These are phyloP conservation scores for Prenolepis imparis DNA, from an alignment of 2,888 invertebrate species.

Conservation along the genomic window DNA sequence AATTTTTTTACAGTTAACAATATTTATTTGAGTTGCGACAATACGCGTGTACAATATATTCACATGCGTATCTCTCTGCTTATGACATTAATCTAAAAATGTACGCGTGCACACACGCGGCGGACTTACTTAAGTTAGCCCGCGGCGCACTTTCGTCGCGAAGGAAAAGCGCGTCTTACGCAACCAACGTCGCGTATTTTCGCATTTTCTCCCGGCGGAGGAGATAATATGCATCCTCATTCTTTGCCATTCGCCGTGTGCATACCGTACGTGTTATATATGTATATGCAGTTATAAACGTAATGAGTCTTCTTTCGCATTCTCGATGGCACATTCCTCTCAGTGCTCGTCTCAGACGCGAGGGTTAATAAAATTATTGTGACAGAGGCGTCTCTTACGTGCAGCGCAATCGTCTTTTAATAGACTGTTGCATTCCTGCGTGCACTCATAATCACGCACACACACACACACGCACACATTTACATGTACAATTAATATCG, in stretches of 20 bases:
- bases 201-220: slow-evolving; percentile 36
- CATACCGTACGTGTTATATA: slow-evolving; percentile 32
- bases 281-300: slow-evolving; percentile 37
- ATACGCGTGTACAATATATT: slow-evolving; percentile 77
- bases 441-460: slow-evolving; percentile 2
- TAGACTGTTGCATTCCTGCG: slow-evolving; percentile 18
- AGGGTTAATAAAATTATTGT: slow-evolving; percentile 55
- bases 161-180: slow-evolving; percentile 52
- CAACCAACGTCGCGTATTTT: slow-evolving; percentile 34
- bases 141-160: slow-evolving; percentile 39
- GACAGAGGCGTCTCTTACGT: slow-evolving; percentile 6
- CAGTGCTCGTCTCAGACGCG: slow-evolving; percentile 69
- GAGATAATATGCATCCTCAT: slow-evolving; percentile 25
- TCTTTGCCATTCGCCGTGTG: slow-evolving; percentile 17
- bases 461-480: not conserved
- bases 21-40: slow-evolving; percentile 74
- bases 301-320: slow-evolving; percentile 76
- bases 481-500: not conserved
- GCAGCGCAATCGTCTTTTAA: slow-evolving; percentile 35
- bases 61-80: slow-evolving; percentile 69
- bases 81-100: slow-evolving; percentile 41
- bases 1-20: slow-evolving; percentile 38
- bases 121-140: slow-evolving; percentile 25
- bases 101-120: slow-evolving; percentile 22
- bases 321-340: slow-evolving; percentile 82